These are phyloP conservation scores for Sitophilus oryzae DNA, from an alignment of 1,140 invertebrate genomes.

Conservation along the genomic window DNA sequence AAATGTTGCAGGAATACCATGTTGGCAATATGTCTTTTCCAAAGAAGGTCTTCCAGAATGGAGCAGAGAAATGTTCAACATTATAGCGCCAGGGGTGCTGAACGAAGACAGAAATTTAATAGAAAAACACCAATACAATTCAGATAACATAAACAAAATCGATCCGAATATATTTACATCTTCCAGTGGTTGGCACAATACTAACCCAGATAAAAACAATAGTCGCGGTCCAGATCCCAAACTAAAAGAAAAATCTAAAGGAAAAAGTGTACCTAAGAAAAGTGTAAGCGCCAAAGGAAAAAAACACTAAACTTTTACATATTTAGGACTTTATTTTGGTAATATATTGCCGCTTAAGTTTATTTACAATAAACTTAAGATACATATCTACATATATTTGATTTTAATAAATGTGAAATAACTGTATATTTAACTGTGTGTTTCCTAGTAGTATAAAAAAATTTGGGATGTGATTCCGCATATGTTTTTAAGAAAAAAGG, in stretches of 20 bases:
- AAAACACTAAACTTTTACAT: constrained; percentile 15
- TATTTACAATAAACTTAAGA: too few relatives aligned
- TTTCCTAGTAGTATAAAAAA: too few relatives aligned
- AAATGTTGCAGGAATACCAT: constrained; percentile 66
- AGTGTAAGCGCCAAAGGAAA: constrained; percentile 16
- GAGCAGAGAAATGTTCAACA: constrained; percentile 31
- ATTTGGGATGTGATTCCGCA: too few relatives aligned
- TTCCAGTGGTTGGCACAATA: neutral
- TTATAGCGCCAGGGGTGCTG: constrained; percentile 30
- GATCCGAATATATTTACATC: constrained; percentile 23
- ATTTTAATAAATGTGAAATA: too few relatives aligned
- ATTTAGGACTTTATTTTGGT: too few relatives aligned
- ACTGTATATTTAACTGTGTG: too few relatives aligned
- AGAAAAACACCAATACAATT: constrained; percentile 16
- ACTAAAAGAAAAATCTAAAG: constrained; percentile 9
- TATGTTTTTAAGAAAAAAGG: too few relatives aligned
- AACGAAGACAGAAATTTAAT: constrained; percentile 24
- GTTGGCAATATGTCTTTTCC: constrained; percentile 55
- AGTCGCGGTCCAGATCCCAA: constrained; percentile 1
- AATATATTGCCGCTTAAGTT: too few relatives aligned
- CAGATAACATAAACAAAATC: constrained; percentile 24
- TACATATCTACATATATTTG: too few relatives aligned
- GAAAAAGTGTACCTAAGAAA: constrained; percentile 7
- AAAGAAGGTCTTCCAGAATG: constrained; percentile 32
- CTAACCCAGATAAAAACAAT: neutral